A percentile compares a stretch with the other conserved stretches of the same genome.
Conservation (phyloP, 2,888 invertebrate genomes). For the Leptopilina myrica region DNA sequence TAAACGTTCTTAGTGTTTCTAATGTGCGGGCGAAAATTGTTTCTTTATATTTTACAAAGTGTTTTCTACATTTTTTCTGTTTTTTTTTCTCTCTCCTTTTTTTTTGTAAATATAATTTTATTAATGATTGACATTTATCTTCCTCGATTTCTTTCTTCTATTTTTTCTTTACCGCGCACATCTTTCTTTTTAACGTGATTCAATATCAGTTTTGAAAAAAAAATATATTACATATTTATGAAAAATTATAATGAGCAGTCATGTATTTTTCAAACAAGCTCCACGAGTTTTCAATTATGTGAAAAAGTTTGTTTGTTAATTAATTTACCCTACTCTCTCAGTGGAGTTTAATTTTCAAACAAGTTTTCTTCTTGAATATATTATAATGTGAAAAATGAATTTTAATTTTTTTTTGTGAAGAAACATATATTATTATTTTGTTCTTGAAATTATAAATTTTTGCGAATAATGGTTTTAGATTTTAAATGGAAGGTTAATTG, state of each 20-base stretch:
- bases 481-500: too few relatives aligned
- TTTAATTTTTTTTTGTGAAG: not conserved
- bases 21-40: not conserved
- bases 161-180: too few relatives aligned
- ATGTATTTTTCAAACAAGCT: not conserved
- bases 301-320: not conserved
- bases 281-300: not conserved
- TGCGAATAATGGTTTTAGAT: too few relatives aligned
- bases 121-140: not conserved
- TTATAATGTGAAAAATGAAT: not conserved
- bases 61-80: not conserved
- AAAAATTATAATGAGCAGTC: not conserved
- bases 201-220: too few relatives aligned
- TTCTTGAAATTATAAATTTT: too few relatives aligned
- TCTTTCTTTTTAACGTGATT: too few relatives aligned
- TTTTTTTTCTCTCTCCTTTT: too few relatives aligned
- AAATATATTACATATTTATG: too few relatives aligned
- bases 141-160: not conserved
- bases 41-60: not conserved
- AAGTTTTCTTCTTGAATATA: too few relatives aligned
- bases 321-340: not conserved
- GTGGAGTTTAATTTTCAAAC: not conserved
- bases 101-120: too few relatives aligned
- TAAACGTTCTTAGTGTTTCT: not conserved
- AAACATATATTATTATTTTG: slow-evolving; percentile 17